Evolutionary conservation across 2,888 invertebrate species (phyloP), one percentile per base, ranked within the genome.

Genomic region (Gerris lacustris): DNA sequence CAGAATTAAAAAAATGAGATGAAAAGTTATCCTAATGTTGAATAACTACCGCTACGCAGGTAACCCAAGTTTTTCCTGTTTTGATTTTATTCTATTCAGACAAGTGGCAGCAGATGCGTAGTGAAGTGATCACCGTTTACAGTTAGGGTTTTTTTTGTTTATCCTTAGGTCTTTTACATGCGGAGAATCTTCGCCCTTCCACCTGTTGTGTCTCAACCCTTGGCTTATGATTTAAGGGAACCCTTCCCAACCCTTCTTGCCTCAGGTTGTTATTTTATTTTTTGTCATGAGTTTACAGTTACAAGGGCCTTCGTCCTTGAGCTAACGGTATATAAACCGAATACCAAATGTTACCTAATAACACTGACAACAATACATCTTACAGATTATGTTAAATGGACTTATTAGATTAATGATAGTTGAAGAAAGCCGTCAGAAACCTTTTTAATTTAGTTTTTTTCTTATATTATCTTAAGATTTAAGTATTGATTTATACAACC

Each of bases 201-300:
- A 55, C 55, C 55, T 55, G 55, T 55, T 55, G 55, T 11, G 9
- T 55, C 55, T 55, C 15, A 55, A 55, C 55, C 55, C 55, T 55
- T 55, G 11, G 55, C 15, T 55, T 55, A 9, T 15, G 15, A 11
- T 11, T 55, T 15, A 9, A 11, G 9, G 55, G 55, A 55, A 55
- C 55, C 55, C 55, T 55, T 55, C 55, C 55, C 55, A 55, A 55
- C 55, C 55, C 55, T 55, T 55, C 55, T 31, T 55, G 55, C 55
- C 55, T 55, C 11, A 55, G 55, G 55, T 11, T 6, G 55, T 11
- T 31, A 31, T 31, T 31, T 31, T 55, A 11, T 55, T 55, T 55
- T 55, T 55, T 55, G 55, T 55, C 11, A 55, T 55, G 5, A 31
- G 31, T 31, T 31, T 55, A 55, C 55, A 55, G 55, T 55, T 55